These are phyloP conservation scores for Amyelois transitella DNA, from an alignment of 1,140 invertebrate species.

Conservation along the genomic window DNA sequence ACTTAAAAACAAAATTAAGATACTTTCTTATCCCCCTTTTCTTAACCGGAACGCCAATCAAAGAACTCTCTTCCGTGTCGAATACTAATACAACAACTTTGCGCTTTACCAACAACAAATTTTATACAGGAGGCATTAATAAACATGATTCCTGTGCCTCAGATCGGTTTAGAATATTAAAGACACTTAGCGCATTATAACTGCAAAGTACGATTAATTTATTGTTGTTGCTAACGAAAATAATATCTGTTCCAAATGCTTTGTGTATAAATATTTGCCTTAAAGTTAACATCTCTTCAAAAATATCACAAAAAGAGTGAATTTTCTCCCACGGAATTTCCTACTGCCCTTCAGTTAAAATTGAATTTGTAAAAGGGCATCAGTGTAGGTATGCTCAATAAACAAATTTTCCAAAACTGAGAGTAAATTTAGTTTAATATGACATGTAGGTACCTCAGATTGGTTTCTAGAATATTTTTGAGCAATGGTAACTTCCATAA, in stretches of 20 bases:
- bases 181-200: constrained; percentile 4
- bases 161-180: constrained; percentile 7
- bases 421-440: no score
- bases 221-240: neutral
- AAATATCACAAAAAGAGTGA: neutral
- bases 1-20: no score
- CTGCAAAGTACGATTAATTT: constrained; percentile 7
- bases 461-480: no score
- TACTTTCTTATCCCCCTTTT: neutral
- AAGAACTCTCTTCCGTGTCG: neutral
- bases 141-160: constrained; percentile 12
- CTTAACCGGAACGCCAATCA: neutral
- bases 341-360: neutral
- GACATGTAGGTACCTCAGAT: no score
- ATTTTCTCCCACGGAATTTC: neutral
- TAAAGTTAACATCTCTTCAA: neutral
- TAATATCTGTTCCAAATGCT: neutral
- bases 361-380: neutral
- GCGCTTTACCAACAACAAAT: constrained; percentile 1
- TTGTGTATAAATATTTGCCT: neutral
- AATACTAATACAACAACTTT: constrained; percentile 5
- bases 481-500: no score
- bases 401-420: no score
- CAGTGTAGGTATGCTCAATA: no score
- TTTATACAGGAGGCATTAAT: constrained; percentile 10